These are phyloP conservation scores for Pipa parva DNA, from an alignment of 2,113 vertebrate species.

Conservation along the genomic window DNA sequence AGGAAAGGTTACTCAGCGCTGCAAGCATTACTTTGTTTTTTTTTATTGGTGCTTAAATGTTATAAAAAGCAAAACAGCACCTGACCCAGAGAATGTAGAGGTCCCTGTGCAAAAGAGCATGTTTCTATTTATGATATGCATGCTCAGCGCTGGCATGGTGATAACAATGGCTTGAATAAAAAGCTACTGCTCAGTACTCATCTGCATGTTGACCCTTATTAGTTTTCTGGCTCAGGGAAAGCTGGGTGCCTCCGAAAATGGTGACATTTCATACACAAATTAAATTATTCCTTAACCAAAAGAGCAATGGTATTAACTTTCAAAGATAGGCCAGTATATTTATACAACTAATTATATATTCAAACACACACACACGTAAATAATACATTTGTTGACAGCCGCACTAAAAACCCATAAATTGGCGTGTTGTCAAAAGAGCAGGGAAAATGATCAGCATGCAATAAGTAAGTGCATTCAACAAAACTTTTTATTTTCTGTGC, in stretches of 20 bases:
- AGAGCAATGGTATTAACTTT: not conserved
- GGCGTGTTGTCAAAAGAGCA: too few species aligned
- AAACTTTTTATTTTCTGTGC: too few species aligned
- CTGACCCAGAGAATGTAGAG: conserved; percentile 31
- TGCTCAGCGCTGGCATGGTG: conserved; percentile 44
- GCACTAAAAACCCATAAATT: too few species aligned
- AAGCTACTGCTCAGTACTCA: not conserved
- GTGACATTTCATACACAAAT: conserved; percentile 39
- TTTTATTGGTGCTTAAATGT: conserved; percentile 37
- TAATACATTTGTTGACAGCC: too few species aligned
- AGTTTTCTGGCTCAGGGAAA: not conserved
- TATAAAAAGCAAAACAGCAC: conserved; percentile 43
- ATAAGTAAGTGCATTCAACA: too few species aligned
- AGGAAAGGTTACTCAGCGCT: conserved; percentile 59
- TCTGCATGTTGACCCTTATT: conserved; percentile 41
- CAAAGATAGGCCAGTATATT: too few species aligned
- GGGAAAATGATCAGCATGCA: too few species aligned
- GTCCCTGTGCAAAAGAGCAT: conserved; percentile 50
- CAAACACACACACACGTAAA: too few species aligned
- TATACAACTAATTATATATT: too few species aligned
- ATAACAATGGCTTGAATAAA: conserved; percentile 17
- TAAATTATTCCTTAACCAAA: conserved; percentile 28
- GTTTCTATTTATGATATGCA: conserved; percentile 70
- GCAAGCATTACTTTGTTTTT: conserved; percentile 30
- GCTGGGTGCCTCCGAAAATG: not conserved